A percentile compares a stretch with the other conserved stretches of the same genome.
Conservation (phyloP, 2,888 invertebrate genomes). For the Cactoblastis cactorum region DNA sequence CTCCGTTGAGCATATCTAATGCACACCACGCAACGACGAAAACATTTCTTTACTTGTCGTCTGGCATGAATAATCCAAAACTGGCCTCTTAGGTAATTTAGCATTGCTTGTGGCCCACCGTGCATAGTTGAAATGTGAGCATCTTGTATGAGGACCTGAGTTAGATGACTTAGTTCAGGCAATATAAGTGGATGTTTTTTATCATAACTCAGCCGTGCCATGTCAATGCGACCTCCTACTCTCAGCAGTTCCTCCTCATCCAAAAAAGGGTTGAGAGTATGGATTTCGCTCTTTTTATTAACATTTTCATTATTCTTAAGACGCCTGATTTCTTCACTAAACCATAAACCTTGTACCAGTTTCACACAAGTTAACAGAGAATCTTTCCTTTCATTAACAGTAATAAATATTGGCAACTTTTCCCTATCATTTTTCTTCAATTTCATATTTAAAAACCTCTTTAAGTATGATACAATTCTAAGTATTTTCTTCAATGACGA, state of each 20-base stretch:
- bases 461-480: conserved; percentile 1
- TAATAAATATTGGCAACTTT: not conserved
- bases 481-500: not conserved
- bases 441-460: not conserved
- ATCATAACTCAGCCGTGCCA: not conserved
- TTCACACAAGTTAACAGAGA: not conserved
- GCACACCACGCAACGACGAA: not conserved
- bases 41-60: not conserved
- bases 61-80: not conserved
- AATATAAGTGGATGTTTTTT: not conserved
- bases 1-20: not conserved
- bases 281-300: not conserved
- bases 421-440: not conserved
- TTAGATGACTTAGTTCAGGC: not conserved
- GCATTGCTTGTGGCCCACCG: not conserved
- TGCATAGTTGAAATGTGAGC: not conserved
- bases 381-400: not conserved
- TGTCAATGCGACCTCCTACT: not conserved
- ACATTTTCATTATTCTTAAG: not conserved
- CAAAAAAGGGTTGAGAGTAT: not conserved
- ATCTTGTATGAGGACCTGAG: not conserved
- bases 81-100: not conserved
- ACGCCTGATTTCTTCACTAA: not conserved
- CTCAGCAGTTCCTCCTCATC: not conserved
- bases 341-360: not conserved